A percentile compares a stretch with the other conserved stretches of the same genome.
Conservation (phyloP, 2,888 invertebrate genomes). For the Ochropleura plecta region DNA sequence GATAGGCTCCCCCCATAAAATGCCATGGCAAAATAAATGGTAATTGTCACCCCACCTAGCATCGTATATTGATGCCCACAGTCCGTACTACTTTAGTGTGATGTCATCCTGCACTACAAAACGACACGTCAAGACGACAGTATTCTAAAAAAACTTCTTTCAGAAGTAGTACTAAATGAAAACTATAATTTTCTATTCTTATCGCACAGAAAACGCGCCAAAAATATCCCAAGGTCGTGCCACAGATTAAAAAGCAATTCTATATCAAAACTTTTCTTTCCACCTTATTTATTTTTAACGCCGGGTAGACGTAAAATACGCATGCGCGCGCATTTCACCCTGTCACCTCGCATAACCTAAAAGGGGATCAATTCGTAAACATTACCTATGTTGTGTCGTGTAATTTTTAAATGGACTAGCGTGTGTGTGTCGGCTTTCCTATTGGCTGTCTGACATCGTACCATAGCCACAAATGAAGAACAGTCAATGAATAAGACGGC, state of each 20-base stretch:
- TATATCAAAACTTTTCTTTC: constrained; percentile 29
- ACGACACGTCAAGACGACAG: neutral
- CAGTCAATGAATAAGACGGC: constrained; percentile 38
- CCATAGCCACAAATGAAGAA: constrained; percentile 71
- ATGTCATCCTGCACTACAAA: neutral
- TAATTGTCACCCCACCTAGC: constrained; percentile 23
- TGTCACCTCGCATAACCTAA: constrained; percentile 72
- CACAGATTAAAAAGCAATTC: constrained; percentile 40
- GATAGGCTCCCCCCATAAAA: neutral
- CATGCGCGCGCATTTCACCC: constrained; percentile 70
- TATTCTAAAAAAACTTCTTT: neutral
- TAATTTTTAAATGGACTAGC: constrained; percentile 55
- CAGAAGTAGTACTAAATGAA: neutral
- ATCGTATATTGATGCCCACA: constrained; percentile 15
- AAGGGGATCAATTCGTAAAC: constrained; percentile 60
- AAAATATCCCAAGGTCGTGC: constrained; percentile 20
- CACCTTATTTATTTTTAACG: constrained; percentile 45
- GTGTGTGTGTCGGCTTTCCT: constrained; percentile 51
- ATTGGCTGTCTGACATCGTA: constrained; percentile 72
- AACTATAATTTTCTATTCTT: constrained; percentile 17
- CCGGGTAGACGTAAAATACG: constrained; percentile 51
- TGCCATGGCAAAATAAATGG: constrained; percentile 14
- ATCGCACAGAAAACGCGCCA: constrained; percentile 30
- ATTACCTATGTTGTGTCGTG: constrained; percentile 54
- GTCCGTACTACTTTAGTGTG: constrained; percentile 6